Base-by-base conservation (phyloP, 2,113 vertebrate genomes). In the Pelusios castaneus region DNA sequence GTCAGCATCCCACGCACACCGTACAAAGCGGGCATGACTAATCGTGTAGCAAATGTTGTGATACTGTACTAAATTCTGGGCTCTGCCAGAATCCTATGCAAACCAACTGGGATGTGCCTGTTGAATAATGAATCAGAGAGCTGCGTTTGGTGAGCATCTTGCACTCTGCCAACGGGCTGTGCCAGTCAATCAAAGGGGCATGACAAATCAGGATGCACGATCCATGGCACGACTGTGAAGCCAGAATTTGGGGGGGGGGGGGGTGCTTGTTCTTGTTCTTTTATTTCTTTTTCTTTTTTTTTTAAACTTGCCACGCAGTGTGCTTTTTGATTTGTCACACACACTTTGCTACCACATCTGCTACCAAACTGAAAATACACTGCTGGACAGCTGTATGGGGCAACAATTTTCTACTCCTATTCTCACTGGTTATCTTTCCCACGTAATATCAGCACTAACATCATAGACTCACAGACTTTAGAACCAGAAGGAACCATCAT, bases 281-380 rank as follows among this genome's bases (percentile, higher is more conserved):
- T n/a, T n/a, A n/a, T n/a, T 67, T 2, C 31, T 14, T 34, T 34
- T 34, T 34, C 27, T 17, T 75, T 75, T 75, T 41, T 43, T 76
- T 45, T 43, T 27, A 43, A n/a, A 45, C 10, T 16, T 45, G 41
- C 7, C 38, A 43, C 16, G 90, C 87, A 96, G 93, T 60, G 79
- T 85, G 89, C 78, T 87, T 80, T 19, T 0, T 52, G 78, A 94
- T 95, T 91, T 87, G 95, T 91, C 87, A 89, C 84, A 77, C 90
- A 85, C 14, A 1, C 49, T 85, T 87, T 76, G 73, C 41, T 27
- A 76, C 24, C 73, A 45, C 73, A 76, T 45, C 63, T 43, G 43
- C 73, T 76, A 45, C 41, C 41, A 45, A 45, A 70, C 63, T 38
- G 73, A 75, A 75, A 75, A 75, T 38, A 5, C 7, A 14, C 73